Conservation (phyloP, 2,113 vertebrate species). For the Tetrao urogallus region DNA sequence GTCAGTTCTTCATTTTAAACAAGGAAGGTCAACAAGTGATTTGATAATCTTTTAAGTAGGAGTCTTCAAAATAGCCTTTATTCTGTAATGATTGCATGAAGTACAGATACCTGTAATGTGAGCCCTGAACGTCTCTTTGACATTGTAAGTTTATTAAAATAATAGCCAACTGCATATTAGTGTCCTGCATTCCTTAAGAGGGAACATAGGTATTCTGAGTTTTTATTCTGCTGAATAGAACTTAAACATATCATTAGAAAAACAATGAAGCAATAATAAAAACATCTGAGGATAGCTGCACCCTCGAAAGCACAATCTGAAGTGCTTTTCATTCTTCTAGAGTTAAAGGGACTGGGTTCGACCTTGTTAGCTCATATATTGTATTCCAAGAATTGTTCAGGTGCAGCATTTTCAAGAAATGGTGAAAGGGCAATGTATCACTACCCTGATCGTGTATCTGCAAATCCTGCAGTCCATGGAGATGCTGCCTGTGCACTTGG, state of each 20-base stretch:
- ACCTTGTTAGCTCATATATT: background rate
- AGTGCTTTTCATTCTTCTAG: background rate
- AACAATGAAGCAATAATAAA: background rate
- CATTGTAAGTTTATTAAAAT: background rate
- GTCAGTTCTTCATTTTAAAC: rapidly evolving
- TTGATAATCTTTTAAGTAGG: background rate
- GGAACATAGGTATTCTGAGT: background rate
- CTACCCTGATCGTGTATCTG: background rate
- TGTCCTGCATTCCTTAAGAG: background rate
- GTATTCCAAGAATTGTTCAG: background rate
- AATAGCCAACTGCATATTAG: background rate
- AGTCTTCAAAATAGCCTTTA: background rate
- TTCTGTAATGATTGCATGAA: background rate
- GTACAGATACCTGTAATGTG: background rate
- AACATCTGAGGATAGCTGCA: background rate
- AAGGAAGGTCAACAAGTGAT: background rate
- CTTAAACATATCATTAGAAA: background rate
- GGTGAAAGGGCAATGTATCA: background rate
- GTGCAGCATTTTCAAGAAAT: background rate
- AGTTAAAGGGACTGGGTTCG: background rate
- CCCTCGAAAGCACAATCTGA: background rate
- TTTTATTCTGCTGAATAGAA: background rate
- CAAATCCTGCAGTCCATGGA: background rate
- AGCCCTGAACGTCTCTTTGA: background rate
- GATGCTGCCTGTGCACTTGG: background rate